Evolutionary conservation across 2,113 vertebrate genomes (phyloP).

Genomic region (Archilochus colubris): DNA sequence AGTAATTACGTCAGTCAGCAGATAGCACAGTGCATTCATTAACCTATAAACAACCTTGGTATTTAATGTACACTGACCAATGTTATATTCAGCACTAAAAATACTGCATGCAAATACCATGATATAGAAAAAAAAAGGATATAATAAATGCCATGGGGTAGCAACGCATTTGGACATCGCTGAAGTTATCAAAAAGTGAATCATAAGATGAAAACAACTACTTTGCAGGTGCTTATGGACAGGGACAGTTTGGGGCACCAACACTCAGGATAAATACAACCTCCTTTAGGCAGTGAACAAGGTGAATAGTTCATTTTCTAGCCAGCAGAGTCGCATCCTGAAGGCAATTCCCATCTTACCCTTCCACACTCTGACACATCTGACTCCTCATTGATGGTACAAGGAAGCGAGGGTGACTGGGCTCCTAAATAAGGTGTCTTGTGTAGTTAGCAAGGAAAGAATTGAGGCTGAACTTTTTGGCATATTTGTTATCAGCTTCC

Average conservation of each 20-base stretch:
- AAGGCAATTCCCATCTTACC: background rate
- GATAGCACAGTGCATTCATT: background rate
- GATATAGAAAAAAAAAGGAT: background rate
- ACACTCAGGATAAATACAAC: background rate
- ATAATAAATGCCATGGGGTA: background rate
- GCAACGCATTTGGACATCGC: background rate
- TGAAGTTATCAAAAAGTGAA: constrained; percentile 45
- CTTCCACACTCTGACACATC: background rate
- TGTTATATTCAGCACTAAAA: background rate
- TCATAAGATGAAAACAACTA: background rate
- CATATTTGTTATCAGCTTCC: background rate
- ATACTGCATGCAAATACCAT: background rate
- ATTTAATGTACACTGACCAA: background rate
- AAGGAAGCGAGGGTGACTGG: background rate
- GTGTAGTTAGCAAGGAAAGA: background rate
- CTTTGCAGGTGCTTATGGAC: constrained; percentile 34
- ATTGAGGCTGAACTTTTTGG: background rate
- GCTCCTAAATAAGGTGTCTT: background rate
- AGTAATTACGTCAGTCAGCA: constrained; percentile 8
- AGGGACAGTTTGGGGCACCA: background rate
- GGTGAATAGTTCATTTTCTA: background rate
- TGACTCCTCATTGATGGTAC: background rate
- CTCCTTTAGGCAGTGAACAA: background rate
- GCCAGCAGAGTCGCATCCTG: background rate
- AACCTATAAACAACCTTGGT: background rate